Evolutionary conservation across 2,797 vertebrate genomes (phyloP), one percentile per base, ranked within the genome.

Genomic region (Fringilla coelebs): DNA sequence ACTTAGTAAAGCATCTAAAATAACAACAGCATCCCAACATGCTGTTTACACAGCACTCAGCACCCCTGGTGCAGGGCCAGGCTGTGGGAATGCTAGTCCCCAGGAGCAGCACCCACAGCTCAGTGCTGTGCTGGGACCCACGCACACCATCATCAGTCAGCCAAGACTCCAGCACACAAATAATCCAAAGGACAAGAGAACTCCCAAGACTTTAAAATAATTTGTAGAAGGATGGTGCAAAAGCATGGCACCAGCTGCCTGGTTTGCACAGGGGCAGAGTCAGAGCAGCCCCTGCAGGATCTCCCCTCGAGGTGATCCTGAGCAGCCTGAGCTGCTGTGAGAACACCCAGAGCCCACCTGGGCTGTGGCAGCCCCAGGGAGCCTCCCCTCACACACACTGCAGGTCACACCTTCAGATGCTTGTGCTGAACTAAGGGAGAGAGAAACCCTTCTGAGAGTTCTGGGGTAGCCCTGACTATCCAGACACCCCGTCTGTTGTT

Each of bases 41-140:
- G 1, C 73, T 68, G 61, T 17, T 82, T 10, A 3, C 45, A 17
- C 3, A 48, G 57, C 63, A 32, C 74, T 48, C 57, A 41, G 79
- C 57, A 65, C 16, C 31, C 41, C 34, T 38, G 55, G 48, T 20
- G 51, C 60, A 7, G 10, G 38, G 67, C 18, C 66, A 65, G 40
- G 40, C 46, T 18, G 21, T 67, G 76, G 61, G 40, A 61, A 34
- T 17, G 25, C 38, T 52, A 52, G 51, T 66, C 46, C 34, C 85
- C 61, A 52, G 60, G 61, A 40, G 60, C 9, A 73, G 51, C 68
- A 66, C 29, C 67, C 76, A 16, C 41, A 71, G 63, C 48, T 41
- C 2, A 0, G 19, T 0, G 2, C 60, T 49, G 70, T 41, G 36
- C 11, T 51, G 40, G 63, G 13, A 41, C 34, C 31, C 36, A 25